phyloP scores from a whole-genome alignment of 2,797 vertebrate genomes.

The Dermochelys coriacea region DNA sequence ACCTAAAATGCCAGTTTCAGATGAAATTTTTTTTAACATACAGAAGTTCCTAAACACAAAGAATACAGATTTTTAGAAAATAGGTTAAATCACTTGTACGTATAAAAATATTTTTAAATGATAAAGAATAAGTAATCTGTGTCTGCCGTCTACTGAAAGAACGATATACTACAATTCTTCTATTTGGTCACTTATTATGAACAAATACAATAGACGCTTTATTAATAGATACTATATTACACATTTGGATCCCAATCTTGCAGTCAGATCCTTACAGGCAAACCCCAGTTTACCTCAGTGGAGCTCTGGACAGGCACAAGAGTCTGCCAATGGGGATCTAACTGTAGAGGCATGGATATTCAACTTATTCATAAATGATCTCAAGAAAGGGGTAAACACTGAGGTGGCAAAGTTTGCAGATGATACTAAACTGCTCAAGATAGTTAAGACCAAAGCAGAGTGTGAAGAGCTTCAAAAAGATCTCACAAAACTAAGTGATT shows the following conservation, averaged over 20 bases:
- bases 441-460: too few species aligned
- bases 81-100: constrained; percentile 36
- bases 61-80: constrained; percentile 63
- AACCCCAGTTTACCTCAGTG: background rate
- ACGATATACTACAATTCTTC: constrained; percentile 37
- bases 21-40: constrained; percentile 47
- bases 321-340: background rate
- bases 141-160: constrained; percentile 79
- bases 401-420: too few species aligned
- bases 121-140: constrained; percentile 14
- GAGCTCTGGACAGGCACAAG: background rate
- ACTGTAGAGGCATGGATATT: background rate
- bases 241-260: background rate
- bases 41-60: constrained; percentile 33
- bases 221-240: background rate
- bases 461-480: too few species aligned
- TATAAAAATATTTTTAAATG: background rate
- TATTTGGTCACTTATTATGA: background rate
- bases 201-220: background rate
- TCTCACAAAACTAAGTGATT: too few species aligned
- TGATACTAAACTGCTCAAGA: too few species aligned
- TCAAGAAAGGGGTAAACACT: too few species aligned
- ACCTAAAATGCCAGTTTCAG: constrained; percentile 23
- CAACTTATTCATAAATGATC: background rate
- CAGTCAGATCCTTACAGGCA: background rate